Percentiles rank a stretch among this genome's conserved stretches.
phyloP scores from a whole-genome alignment of 2,888 invertebrate species.

The Conomelus anceps region DNA sequence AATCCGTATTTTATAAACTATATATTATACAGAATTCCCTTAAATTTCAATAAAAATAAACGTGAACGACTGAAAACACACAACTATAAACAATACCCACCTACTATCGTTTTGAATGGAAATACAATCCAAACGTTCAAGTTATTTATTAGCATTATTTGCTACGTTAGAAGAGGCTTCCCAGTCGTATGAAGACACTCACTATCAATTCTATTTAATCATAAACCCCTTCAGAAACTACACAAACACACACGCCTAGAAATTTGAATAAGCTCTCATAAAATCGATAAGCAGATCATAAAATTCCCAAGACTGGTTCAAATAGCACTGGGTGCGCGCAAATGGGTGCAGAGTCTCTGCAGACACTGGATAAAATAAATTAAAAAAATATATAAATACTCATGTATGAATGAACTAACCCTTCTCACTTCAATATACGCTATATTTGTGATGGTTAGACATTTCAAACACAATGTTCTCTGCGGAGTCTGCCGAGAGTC shows the following conservation, averaged over 20 bases:
- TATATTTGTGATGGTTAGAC: too few species aligned
- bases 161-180: background rate
- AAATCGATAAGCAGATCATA: background rate
- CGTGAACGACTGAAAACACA: background rate
- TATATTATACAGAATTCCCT: too few species aligned
- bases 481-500: background rate
- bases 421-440: too few species aligned
- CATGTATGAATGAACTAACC: too few species aligned
- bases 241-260: background rate
- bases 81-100: background rate
- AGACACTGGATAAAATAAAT: background rate
- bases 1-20: too few species aligned
- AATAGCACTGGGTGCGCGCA: background rate
- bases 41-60: background rate
- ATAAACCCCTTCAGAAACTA: background rate
- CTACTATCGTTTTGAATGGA: background rate
- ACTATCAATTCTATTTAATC: background rate
- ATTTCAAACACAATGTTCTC: background rate
- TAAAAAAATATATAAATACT: background rate
- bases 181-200: background rate
- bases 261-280: background rate
- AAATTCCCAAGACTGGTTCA: background rate
- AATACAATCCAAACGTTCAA: too few species aligned
- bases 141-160: background rate
- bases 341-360: background rate